Conservation (phyloP, 2,113 vertebrate species). For the Rynchops niger region DNA sequence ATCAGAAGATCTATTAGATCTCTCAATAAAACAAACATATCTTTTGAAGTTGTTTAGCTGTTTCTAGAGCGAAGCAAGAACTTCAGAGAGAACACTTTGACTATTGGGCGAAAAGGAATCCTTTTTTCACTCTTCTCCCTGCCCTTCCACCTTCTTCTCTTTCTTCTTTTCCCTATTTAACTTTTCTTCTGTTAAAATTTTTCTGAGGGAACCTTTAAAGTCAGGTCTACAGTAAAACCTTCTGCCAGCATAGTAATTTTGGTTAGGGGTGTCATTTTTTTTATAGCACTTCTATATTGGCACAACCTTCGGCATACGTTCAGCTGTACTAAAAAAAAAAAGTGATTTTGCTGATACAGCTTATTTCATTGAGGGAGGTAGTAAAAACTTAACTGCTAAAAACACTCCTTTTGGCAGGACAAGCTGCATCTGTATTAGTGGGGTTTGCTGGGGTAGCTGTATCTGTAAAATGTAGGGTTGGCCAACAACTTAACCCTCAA, state of each 20-base stretch:
- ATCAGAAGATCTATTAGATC: conserved; percentile 1
- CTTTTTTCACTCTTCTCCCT: neutral
- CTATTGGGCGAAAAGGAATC: conserved; percentile 6
- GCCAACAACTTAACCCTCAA: neutral
- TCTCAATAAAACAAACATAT: neutral
- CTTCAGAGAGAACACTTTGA: conserved; percentile 21
- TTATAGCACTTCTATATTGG: neutral
- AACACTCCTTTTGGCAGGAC: neutral
- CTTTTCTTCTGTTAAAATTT: neutral
- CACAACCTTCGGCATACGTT: neutral
- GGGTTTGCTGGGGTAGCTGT: neutral
- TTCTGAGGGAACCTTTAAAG: neutral
- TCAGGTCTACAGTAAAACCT: neutral
- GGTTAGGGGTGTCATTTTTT: neutral
- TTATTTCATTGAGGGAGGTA: conserved; percentile 7
- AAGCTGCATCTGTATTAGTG: neutral
- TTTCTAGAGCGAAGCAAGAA: conserved; percentile 37
- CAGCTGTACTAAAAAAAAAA: neutral
- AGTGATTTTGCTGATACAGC: conserved; percentile 9
- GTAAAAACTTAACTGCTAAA: neutral
- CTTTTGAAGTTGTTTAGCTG: conserved; percentile 57
- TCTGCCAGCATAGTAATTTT: neutral
- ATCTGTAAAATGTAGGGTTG: neutral
- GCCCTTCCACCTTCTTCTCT: neutral
- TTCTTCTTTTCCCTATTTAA: conserved; percentile 7